phyloP scores from a whole-genome alignment of 2,888 invertebrate genomes.

The Drosophila putrida region DNA sequence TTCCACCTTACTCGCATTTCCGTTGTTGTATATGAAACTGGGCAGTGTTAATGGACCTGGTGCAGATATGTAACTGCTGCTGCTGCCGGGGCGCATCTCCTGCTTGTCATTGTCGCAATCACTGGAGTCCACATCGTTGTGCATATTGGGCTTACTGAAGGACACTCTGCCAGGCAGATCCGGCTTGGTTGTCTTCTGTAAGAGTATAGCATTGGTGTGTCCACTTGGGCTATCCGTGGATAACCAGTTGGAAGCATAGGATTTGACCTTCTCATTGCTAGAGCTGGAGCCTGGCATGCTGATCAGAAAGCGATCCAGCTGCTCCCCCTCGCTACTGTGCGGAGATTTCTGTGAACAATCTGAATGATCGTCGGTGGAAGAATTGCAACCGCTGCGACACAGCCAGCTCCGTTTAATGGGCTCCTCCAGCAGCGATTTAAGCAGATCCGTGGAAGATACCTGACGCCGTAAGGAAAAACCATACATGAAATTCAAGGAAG shows the following conservation, averaged over 20 bases:
- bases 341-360: constrained; percentile 67
- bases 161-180: constrained; percentile 85
- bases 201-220: constrained; percentile 52
- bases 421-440: constrained; percentile 84
- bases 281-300: constrained; percentile 49
- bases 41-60: constrained; percentile 75
- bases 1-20: constrained; percentile 40
- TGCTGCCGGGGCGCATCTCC: constrained; percentile 43
- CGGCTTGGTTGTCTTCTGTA: constrained; percentile 71
- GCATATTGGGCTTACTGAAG: constrained; percentile 78
- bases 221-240: constrained; percentile 19
- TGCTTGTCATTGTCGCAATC: constrained; percentile 84
- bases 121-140: constrained; percentile 79
- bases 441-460: constrained; percentile 84
- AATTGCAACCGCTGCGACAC: constrained; percentile 77
- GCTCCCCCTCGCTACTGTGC: constrained; percentile 76
- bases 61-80: constrained; percentile 69
- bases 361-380: constrained; percentile 79
- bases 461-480: constrained; percentile 48
- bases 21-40: constrained; percentile 37
- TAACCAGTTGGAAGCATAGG: constrained; percentile 48
- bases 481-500: neutral
- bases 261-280: constrained; percentile 44
- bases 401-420: constrained; percentile 86
- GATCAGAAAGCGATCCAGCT: constrained; percentile 67